Conservation (phyloP, 1,140 invertebrate genomes). For the Polyergus mexicanus region DNA sequence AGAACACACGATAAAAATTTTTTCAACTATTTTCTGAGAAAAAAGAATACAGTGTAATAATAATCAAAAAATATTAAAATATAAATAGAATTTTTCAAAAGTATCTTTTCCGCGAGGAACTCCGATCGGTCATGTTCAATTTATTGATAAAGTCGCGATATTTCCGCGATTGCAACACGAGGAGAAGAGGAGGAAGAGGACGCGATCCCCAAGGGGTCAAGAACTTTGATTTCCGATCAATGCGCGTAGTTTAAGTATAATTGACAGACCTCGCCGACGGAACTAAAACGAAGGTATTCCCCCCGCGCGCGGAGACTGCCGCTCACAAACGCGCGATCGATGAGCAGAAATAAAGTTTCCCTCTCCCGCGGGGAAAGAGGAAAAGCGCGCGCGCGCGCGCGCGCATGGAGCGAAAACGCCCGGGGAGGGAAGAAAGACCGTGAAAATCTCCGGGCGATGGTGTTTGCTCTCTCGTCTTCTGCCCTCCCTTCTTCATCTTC, state of each 20-base stretch:
- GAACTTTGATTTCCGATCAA: conserved; percentile 62
- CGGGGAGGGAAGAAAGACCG: not conserved
- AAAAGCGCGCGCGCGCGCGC: not conserved
- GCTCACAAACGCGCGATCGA: conserved; percentile 52
- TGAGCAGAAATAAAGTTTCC: conserved; percentile 57
- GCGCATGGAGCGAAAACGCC: not conserved
- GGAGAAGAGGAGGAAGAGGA: too few species aligned
- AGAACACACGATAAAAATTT: not conserved
- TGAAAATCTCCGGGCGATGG: conserved; percentile 15
- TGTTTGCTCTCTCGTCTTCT: not conserved
- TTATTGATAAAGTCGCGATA: not conserved
- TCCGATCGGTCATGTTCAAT: not conserved
- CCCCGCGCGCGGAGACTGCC: not conserved
- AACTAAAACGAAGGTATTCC: conserved; percentile 33
- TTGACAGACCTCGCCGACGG: conserved; percentile 28
- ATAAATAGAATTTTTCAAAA: not conserved
- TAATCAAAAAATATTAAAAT: not conserved
- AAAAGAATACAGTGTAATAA: not conserved
- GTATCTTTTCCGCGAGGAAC: not conserved
- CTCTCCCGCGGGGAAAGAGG: conserved; percentile 18
- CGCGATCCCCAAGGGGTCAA: too few species aligned
- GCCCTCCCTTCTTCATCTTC: conserved; percentile 50
- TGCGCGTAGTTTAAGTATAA: conserved; percentile 46
- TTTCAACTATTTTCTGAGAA: too few species aligned
- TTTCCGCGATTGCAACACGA: not conserved